Conservation (phyloP, 2,113 vertebrate species). For the Rhinoderma darwinii region DNA sequence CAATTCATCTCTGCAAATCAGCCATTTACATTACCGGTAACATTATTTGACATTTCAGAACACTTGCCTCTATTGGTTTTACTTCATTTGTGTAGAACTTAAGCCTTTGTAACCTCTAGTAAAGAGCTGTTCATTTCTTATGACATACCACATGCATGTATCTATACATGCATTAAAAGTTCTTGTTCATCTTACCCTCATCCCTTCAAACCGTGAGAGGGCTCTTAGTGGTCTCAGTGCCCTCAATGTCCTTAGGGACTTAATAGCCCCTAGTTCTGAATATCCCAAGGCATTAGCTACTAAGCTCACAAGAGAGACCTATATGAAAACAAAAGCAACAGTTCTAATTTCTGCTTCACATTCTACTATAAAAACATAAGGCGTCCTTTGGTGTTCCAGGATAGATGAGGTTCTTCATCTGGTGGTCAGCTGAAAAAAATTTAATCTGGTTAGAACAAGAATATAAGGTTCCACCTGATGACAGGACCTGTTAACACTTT, state of each 20-base stretch:
- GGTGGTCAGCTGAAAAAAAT: slow-evolving; percentile 34
- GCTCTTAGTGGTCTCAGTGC: slow-evolving; percentile 95
- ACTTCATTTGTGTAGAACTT: background rate
- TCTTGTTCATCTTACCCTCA: slow-evolving; percentile 86
- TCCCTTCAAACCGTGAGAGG: slow-evolving; percentile 97
- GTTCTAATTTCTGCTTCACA: slow-evolving; percentile 34
- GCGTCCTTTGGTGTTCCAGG: slow-evolving; percentile 1
- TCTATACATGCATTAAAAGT: slow-evolving; percentile 32
- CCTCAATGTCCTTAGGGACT: slow-evolving; percentile 91
- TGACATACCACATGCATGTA: slow-evolving; percentile 16
- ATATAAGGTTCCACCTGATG: background rate
- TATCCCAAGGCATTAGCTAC: slow-evolving; percentile 80
- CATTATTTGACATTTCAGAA: background rate
- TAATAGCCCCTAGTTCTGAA: slow-evolving; percentile 84
- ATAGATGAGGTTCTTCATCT: background rate
- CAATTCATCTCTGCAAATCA: slow-evolving; percentile 5
- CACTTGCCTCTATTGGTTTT: background rate
- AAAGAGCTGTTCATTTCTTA: slow-evolving; percentile 27
- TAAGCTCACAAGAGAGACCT: slow-evolving; percentile 95
- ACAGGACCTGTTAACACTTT: slow-evolving; percentile 14
- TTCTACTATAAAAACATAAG: background rate
- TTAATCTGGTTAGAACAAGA: slow-evolving; percentile 9
- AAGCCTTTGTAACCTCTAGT: background rate
- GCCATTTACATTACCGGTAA: slow-evolving; percentile 4
- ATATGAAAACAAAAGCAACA: slow-evolving; percentile 60